phyloP scores from a whole-genome alignment of 2,113 vertebrate species.

The Todiramphus chloris region DNA sequence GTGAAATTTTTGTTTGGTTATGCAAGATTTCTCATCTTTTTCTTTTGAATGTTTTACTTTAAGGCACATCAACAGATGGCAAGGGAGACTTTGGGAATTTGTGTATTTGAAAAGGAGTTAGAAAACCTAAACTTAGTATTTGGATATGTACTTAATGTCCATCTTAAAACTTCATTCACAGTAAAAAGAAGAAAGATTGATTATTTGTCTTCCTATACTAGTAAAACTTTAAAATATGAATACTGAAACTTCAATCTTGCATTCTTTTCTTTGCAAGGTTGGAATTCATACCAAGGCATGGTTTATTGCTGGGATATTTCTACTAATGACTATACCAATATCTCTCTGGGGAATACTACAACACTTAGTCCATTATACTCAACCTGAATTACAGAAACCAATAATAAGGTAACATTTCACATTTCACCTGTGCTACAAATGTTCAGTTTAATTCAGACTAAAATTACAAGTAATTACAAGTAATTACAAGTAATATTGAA shows the following conservation, averaged over 20 bases:
- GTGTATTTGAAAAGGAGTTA: not conserved
- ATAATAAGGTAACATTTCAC: slow-evolving; percentile 87
- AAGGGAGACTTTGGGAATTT: not conserved
- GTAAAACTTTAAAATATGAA: not conserved
- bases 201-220: not conserved
- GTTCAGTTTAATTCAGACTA: not conserved
- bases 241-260: not conserved
- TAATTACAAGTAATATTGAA: not conserved
- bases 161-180: not conserved
- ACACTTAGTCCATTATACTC: slow-evolving; percentile 96
- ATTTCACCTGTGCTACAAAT: not conserved
- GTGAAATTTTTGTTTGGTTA: not conserved
- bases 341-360: slow-evolving; percentile 97
- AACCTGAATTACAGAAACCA: slow-evolving; percentile 95
- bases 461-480: not conserved
- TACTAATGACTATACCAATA: slow-evolving; percentile 95
- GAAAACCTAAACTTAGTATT: not conserved
- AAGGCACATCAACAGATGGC: not conserved
- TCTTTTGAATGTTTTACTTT: not conserved
- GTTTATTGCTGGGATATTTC: slow-evolving; percentile 97
- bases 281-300: slow-evolving; percentile 94
- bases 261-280: slow-evolving; percentile 75
- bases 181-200: not conserved
- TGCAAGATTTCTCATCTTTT: not conserved
- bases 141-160: not conserved